Percentiles rank a stretch among this genome's conserved stretches.
Conservation (phyloP, 2,113 vertebrate genomes). For the Ornithorhynchus anatinus region DNA sequence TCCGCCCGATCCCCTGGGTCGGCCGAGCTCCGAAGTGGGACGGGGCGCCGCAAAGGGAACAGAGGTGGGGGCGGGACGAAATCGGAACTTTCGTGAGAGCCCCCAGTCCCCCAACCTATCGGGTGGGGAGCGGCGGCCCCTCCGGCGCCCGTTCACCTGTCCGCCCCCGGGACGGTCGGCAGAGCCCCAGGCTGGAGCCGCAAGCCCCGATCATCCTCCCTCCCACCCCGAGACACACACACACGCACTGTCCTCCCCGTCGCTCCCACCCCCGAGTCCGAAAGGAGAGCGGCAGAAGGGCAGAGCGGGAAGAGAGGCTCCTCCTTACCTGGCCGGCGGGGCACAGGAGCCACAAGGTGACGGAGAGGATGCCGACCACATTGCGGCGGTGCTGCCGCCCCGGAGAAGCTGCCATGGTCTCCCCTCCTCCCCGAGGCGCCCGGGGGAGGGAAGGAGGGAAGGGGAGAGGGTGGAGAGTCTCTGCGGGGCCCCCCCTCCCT, state of each 20-base stretch:
- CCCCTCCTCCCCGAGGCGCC: background rate
- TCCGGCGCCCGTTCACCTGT: too few species aligned
- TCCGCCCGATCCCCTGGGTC: background rate
- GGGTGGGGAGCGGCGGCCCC: too few species aligned
- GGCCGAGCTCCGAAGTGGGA: background rate
- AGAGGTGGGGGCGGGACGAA: background rate
- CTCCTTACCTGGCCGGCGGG: conserved; percentile 64
- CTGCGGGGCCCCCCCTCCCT: background rate
- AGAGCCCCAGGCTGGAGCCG: too few species aligned
- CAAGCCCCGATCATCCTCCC: too few species aligned
- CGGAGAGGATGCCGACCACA: conserved; percentile 22
- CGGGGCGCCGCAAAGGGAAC: background rate
- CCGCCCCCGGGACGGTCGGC: too few species aligned
- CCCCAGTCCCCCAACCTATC: too few species aligned
- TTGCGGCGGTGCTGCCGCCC: background rate
- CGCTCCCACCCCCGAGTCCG: too few species aligned
- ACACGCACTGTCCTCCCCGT: too few species aligned
- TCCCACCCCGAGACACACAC: too few species aligned
- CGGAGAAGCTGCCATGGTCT: conserved; percentile 3
- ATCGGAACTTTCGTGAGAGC: too few species aligned
- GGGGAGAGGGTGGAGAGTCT: background rate
- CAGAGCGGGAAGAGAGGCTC: background rate
- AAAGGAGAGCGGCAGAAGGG: too few species aligned
- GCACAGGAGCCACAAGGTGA: conserved; percentile 55
- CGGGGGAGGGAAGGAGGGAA: background rate